A percentile compares a stretch with the other conserved stretches of the same genome.
These are phyloP conservation scores for Sigmodon hispidus DNA, from an alignment of 2,113 vertebrate species.

Conservation along the genomic window DNA sequence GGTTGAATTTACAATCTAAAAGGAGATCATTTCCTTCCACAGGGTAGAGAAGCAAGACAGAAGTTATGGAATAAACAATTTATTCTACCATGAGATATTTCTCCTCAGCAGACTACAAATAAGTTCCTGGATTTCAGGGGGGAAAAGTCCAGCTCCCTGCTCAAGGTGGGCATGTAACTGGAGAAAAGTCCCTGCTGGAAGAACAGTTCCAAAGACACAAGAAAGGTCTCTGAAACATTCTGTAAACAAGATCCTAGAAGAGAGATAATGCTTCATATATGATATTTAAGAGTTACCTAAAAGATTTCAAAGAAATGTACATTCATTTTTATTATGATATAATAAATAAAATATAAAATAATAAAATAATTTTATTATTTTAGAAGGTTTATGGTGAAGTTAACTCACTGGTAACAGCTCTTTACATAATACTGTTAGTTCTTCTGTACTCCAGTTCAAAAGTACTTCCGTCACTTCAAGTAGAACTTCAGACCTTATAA, in stretches of 20 bases:
- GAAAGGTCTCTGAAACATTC: fast-evolving
- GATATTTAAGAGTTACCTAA: neutral
- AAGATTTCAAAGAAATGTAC: neutral
- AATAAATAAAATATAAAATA: neutral
- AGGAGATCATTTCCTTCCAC: neutral
- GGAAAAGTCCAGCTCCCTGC: neutral
- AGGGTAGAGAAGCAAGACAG: neutral
- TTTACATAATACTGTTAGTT: neutral
- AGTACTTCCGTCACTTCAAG: no score
- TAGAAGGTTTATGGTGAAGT: neutral
- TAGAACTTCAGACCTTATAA: neutral
- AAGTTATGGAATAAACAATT: neutral
- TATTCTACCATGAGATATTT: neutral
- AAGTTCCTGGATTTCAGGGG: neutral
- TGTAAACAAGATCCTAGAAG: neutral
- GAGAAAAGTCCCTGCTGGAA: neutral
- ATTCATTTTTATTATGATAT: neutral
- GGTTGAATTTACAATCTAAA: neutral
- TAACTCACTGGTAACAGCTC: neutral
- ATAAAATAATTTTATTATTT: neutral
- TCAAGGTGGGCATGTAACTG: neutral
- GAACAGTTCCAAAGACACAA: fast-evolving
- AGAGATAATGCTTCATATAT: neutral
- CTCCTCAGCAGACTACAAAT: no score
- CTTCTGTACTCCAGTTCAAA: neutral